A percentile compares a stretch with the other conserved stretches of the same genome.
Evolutionary conservation across 2,888 invertebrate species (phyloP).

Genomic region (Tipula unca): DNA sequence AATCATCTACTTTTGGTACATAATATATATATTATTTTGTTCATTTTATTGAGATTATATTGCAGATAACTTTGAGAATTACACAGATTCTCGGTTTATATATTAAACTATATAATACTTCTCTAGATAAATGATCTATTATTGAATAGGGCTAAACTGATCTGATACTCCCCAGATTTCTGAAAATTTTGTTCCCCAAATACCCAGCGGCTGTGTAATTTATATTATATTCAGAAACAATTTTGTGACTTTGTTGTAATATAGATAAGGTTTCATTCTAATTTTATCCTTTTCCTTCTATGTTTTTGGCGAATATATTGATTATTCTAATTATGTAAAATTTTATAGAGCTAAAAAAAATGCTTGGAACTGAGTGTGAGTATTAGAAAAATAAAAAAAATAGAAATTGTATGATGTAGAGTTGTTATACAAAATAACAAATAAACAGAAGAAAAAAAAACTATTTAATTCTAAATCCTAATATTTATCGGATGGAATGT

Average conservation of each 20-base stretch:
- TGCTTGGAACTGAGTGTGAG: not conserved
- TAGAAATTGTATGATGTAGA: not conserved
- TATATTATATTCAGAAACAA: too few species aligned
- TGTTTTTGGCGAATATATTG: not conserved
- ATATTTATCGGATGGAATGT: slow-evolving; percentile 44
- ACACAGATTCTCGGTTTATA: not conserved
- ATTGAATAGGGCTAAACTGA: not conserved
- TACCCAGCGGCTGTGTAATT: not conserved
- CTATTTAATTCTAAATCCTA: not conserved
- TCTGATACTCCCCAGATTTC: not conserved
- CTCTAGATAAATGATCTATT: not conserved
- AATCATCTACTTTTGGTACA: not conserved
- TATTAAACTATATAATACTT: not conserved
- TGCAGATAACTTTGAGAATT: not conserved
- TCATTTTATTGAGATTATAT: not conserved
- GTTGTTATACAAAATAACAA: not conserved
- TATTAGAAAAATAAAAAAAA: not conserved
- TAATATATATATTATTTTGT: not conserved
- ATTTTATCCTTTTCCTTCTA: not conserved
- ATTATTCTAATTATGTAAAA: not conserved
- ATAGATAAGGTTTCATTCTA: not conserved
- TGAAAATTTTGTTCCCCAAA: not conserved
- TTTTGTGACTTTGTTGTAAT: not conserved
- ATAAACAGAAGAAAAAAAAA: not conserved
- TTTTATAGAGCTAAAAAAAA: not conserved